Evolutionary conservation across 2,113 vertebrate genomes (phyloP).

Genomic region (Stomatorhinus ivindoensis): DNA sequence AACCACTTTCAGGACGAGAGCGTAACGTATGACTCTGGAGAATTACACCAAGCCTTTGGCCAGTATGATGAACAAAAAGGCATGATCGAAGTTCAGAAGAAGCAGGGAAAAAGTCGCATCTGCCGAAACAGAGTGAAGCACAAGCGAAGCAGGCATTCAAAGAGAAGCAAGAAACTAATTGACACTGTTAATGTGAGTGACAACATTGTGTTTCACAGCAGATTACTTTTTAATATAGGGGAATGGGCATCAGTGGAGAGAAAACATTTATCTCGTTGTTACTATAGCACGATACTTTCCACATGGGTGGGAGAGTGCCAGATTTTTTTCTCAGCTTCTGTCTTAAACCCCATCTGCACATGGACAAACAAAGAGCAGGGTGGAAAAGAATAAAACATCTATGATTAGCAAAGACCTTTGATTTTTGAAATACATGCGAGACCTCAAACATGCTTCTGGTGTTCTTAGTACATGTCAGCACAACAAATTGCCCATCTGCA

Average conservation of each 20-base stretch:
- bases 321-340: neutral
- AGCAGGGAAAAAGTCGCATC: neutral
- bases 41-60: neutral
- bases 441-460: neutral
- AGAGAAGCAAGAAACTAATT: neutral
- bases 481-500: neutral
- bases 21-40: constrained; percentile 12
- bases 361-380: neutral
- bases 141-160: neutral
- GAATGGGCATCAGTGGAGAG: neutral
- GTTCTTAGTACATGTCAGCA: neutral
- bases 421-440: neutral
- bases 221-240: neutral
- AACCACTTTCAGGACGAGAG: neutral
- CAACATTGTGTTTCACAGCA: neutral
- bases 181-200: neutral
- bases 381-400: neutral
- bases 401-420: constrained; percentile 4
- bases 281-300: neutral
- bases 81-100: neutral
- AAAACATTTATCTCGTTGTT: neutral
- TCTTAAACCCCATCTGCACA: neutral
- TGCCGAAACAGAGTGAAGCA: constrained; percentile 11
- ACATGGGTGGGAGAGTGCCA: neutral
- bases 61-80: constrained; percentile 12